phyloP scores from a whole-genome alignment of 2,797 vertebrate species.

The Tokudaia tokunoshimensis region DNA sequence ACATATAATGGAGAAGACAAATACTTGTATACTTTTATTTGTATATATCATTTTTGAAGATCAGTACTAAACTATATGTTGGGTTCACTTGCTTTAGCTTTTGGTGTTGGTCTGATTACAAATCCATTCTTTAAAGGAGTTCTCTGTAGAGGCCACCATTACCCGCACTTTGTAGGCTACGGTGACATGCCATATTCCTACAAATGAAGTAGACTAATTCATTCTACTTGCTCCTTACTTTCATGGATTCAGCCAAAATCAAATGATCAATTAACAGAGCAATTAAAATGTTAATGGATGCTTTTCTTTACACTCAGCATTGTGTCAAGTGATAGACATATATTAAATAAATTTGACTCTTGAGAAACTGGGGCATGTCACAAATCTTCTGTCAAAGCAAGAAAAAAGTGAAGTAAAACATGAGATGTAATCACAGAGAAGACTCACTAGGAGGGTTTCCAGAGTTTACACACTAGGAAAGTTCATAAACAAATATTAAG shows the following conservation, averaged over 20 bases:
- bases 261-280: neutral
- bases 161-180: neutral
- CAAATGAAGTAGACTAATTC: neutral
- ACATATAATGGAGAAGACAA: neutral
- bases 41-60: neutral
- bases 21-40: neutral
- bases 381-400: neutral
- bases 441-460: neutral
- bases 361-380: neutral
- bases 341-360: slow-evolving; percentile 35
- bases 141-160: neutral
- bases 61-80: neutral
- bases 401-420: slow-evolving; percentile 44
- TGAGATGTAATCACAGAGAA: neutral
- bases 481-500: slow-evolving; percentile 26
- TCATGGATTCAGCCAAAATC: slow-evolving; percentile 7
- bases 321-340: slow-evolving; percentile 7
- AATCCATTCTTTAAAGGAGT: neutral
- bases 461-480: slow-evolving; percentile 21
- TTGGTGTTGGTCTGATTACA: neutral
- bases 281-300: slow-evolving; percentile 27
- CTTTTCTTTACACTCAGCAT: neutral
- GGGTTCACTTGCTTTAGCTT: neutral
- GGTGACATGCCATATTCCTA: neutral
- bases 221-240: slow-evolving; percentile 19